Base-by-base conservation (phyloP, 2,888 invertebrate species). In the Nebria salina region DNA sequence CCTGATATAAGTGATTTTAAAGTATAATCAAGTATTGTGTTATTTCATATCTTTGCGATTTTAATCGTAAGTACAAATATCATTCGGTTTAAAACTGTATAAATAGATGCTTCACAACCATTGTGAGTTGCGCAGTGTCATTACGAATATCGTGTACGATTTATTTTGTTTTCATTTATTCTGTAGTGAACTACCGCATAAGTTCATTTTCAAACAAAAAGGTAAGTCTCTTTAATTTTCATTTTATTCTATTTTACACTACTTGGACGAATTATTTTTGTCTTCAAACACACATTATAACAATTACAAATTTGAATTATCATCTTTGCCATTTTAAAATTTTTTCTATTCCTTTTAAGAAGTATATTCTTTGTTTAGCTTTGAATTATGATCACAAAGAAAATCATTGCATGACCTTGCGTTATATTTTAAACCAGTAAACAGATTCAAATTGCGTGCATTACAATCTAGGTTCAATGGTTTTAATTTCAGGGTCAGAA, bases 51-150 rank as follows among this genome's bases (percentile, higher is more conserved):
- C 9, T 5, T 42, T 43, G 15, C 25, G 43, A 34, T 70, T 77
- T 68, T 7, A n/a, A 25, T 25, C 26, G 41, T 34, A 34, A 72
- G 66, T 73, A 65, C 20, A 78, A 73, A 78, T 65, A 41, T 65
- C 65, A 73, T 8, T 64, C 25, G 65, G 13, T 68, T 68, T 68
- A 25, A 8, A 25, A 68, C 26, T 68, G 13, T 68, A 25, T 68
- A 68, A 68, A 68, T 25, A 68, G 68, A 68, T 68, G 20, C 13
- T 15, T 68, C 68, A 68, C 20, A 2, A 54, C 54, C 13, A 13
- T 34, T 54, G 8, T 54, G 54, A 54, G 54, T 34, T 54, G 54
- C 54, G 54, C 54, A 54, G 54, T 54, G 11, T 54, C 54, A 68
- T 68, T 68, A 0, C 13, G 68, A 68, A 68, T 25, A 25, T 4